Conservation (phyloP, 1,140 invertebrate species). For the Solenopsis invicta region DNA sequence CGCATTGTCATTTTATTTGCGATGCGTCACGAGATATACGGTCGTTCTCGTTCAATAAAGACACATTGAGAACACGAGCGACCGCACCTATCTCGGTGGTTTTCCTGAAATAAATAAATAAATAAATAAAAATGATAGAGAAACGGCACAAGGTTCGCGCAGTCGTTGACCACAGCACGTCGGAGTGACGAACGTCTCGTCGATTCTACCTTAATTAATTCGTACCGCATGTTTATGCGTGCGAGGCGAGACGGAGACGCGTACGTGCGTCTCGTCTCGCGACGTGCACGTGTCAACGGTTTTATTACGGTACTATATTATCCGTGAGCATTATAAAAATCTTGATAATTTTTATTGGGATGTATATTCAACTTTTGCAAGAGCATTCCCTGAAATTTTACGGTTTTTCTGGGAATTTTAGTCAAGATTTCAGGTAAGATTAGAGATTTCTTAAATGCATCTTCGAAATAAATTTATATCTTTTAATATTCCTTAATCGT, state of each 20-base stretch:
- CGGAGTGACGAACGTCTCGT: background rate
- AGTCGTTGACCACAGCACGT: constrained; percentile 48
- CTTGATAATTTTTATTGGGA: background rate
- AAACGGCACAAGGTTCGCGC: background rate
- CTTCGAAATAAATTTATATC: too few relatives aligned
- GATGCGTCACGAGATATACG: constrained; percentile 18
- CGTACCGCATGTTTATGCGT: constrained; percentile 27
- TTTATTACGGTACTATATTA: background rate
- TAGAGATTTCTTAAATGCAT: too few relatives aligned
- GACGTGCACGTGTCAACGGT: constrained; percentile 1
- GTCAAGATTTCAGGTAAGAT: too few relatives aligned
- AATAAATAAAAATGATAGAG: background rate
- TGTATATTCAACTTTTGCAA: too few relatives aligned
- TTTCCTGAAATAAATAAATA: background rate
- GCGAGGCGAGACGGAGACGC: constrained; percentile 4
- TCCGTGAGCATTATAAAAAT: background rate
- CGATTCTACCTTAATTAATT: constrained; percentile 56
- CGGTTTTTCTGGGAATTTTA: too few relatives aligned
- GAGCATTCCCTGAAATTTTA: too few relatives aligned
- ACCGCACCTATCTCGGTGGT: background rate
- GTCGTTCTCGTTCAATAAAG: background rate
- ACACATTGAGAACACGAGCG: background rate
- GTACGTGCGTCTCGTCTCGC: constrained; percentile 32
- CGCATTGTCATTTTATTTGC: background rate
- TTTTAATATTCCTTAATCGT: too few relatives aligned